Evolutionary conservation across 1,140 invertebrate species (phyloP).

Genomic region (Cotesia glomerata): DNA sequence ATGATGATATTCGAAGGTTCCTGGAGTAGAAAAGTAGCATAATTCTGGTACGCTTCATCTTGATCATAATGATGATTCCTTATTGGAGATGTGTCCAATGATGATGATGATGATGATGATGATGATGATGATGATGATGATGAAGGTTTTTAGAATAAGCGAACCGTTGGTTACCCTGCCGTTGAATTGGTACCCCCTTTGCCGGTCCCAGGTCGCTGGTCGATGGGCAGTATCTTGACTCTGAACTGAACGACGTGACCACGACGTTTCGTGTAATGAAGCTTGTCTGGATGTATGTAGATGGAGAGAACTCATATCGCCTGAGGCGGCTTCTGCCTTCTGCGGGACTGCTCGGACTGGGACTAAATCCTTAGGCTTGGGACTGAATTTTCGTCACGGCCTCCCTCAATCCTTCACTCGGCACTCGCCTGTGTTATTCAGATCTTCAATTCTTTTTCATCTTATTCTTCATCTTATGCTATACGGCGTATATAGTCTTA

Average conservation of each 20-base stretch:
- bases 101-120: slow-evolving; percentile 32
- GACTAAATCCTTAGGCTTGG: slow-evolving; percentile 20
- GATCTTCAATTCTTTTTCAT: too few species aligned
- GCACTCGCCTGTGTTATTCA: too few species aligned
- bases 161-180: not conserved
- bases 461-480: not conserved
- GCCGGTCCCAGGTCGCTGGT: not conserved
- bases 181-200: slow-evolving; percentile 42
- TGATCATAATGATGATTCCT: slow-evolving; percentile 24
- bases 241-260: slow-evolving; percentile 40
- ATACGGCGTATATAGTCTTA: not conserved
- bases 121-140: slow-evolving; percentile 23
- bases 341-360: too few species aligned
- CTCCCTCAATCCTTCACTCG: not conserved
- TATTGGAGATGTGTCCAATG: slow-evolving; percentile 26
- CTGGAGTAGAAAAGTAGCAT: slow-evolving; percentile 29
- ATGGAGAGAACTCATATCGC: slow-evolving; percentile 18
- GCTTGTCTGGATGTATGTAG: slow-evolving; percentile 29
- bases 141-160: slow-evolving; percentile 8
- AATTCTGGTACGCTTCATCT: slow-evolving; percentile 25
- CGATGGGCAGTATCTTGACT: too few species aligned
- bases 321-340: slow-evolving; percentile 20
- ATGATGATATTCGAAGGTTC: not conserved
- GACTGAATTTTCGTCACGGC: slow-evolving; percentile 30
- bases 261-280: slow-evolving; percentile 52